phyloP scores from a whole-genome alignment of 1,140 invertebrate genomes.

The Dreissena rostriformis region DNA sequence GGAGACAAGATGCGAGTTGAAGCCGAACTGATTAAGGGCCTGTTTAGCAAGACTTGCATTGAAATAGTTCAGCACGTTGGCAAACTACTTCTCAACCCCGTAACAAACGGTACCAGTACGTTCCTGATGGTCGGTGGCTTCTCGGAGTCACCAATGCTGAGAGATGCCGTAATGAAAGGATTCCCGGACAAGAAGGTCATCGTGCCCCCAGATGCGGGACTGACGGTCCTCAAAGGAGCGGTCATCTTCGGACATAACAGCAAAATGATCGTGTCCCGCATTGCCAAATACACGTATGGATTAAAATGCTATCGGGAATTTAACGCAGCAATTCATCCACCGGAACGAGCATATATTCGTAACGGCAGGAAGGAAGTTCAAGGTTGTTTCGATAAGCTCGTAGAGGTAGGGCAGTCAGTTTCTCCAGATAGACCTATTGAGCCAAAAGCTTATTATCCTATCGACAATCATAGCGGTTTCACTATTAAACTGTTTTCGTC shows the following conservation, averaged over 20 bases:
- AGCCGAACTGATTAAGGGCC: background rate
- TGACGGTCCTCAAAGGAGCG: conserved; percentile 11
- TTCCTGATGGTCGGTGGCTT: conserved; percentile 21
- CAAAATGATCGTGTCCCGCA: background rate
- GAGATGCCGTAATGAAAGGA: background rate
- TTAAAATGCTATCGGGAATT: background rate
- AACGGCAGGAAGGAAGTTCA: too few relatives aligned
- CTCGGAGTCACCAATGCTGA: conserved; percentile 23
- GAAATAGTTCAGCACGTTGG: conserved; percentile 2
- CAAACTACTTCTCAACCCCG: too few relatives aligned
- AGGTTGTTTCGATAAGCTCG: too few relatives aligned
- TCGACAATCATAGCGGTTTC: too few relatives aligned
- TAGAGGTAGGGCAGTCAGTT: too few relatives aligned
- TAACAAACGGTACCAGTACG: too few relatives aligned
- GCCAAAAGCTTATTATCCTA: too few relatives aligned
- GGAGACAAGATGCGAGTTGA: conserved; percentile 33
- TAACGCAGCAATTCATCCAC: background rate
- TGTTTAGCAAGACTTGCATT: conserved; percentile 5
- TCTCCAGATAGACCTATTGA: too few relatives aligned
- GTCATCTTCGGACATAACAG: conserved; percentile 17
- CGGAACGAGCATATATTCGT: too few relatives aligned
- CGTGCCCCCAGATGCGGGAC: background rate
- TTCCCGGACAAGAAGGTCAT: conserved; percentile 3
- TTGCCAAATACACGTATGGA: conserved; percentile 10
- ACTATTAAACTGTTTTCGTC: too few relatives aligned